Percentiles rank a stretch among this genome's conserved stretches.
Evolutionary conservation across 1,140 invertebrate species (phyloP).

Genomic region (Saccostrea cuccullata): DNA sequence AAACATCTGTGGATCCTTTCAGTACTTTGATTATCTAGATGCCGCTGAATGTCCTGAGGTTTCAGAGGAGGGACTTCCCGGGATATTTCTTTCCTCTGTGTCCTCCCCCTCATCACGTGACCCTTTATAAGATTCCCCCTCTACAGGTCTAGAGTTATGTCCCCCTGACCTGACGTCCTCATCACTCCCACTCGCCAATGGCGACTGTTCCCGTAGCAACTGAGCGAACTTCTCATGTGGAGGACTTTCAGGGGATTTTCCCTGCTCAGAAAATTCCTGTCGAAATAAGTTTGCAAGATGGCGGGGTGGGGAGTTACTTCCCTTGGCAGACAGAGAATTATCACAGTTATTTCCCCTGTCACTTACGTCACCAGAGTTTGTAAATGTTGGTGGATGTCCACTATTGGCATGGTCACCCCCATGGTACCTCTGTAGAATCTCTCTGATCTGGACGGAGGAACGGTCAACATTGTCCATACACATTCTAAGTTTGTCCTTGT

Average conservation of each 20-base stretch:
- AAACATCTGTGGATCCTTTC: not conserved
- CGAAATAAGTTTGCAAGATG: slow-evolving; percentile 35
- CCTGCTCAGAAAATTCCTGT: not conserved
- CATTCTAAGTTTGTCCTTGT: slow-evolving; percentile 63
- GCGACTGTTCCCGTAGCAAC: slow-evolving; percentile 3
- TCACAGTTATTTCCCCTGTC: slow-evolving; percentile 1
- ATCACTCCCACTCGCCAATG: not conserved
- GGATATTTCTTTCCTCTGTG: not conserved
- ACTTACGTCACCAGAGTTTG: not conserved
- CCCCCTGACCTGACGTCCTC: not conserved
- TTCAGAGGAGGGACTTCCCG: slow-evolving; percentile 18
- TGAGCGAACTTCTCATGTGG: slow-evolving; percentile 25
- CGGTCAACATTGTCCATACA: slow-evolving; percentile 67
- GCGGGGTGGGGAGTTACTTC: slow-evolving; percentile 25
- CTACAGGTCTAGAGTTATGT: not conserved
- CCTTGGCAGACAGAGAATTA: slow-evolving; percentile 7
- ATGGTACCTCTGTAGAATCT: slow-evolving; percentile 61
- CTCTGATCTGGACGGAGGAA: slow-evolving; percentile 61
- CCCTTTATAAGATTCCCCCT: not conserved
- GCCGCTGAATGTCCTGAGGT: slow-evolving; percentile 14
- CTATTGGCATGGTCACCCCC: slow-evolving; percentile 4
- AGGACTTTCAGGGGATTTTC: slow-evolving; percentile 33
- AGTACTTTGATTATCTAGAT: slow-evolving; percentile 34
- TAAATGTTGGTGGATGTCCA: not conserved
- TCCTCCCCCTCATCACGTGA: not conserved